Conservation (phyloP, 2,797 vertebrate genomes). For the Knipowitschia caucasica region DNA sequence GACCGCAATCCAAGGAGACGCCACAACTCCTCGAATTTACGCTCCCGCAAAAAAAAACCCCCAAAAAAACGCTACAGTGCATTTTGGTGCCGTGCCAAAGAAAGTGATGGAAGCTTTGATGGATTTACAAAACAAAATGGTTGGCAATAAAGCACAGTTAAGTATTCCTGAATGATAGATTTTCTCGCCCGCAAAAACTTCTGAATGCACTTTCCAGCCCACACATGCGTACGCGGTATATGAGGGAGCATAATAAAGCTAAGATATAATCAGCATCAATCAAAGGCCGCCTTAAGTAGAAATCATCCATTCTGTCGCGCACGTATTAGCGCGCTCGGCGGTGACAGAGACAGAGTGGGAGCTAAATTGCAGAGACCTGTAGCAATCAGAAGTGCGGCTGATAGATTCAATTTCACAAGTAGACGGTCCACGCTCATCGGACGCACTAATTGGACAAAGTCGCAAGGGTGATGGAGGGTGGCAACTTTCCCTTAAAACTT, state of each 20-base stretch:
- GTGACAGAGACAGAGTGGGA: conserved; percentile 64
- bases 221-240: conserved; percentile 18
- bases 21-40: neutral
- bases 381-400: conserved; percentile 49
- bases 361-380: conserved; percentile 57
- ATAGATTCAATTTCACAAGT: conserved; percentile 61
- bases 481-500: conserved; percentile 28
- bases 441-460: conserved; percentile 67
- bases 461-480: conserved; percentile 40
- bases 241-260: conserved; percentile 56
- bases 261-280: conserved; percentile 67
- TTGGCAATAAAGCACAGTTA: neutral
- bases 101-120: neutral
- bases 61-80: neutral
- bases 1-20: neutral
- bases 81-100: neutral
- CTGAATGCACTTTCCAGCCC: conserved; percentile 2
- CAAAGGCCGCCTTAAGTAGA: conserved; percentile 57
- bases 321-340: conserved; percentile 47
- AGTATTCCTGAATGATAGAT: conserved; percentile 3
- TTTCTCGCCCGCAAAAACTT: conserved; percentile 15
- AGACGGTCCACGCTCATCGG: conserved; percentile 63
- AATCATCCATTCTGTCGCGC: conserved; percentile 61
- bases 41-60: too few species aligned
- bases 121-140: conserved; percentile 5